Conservation (phyloP, 2,113 vertebrate genomes). For the Cryptomyrus ogoouensis region DNA sequence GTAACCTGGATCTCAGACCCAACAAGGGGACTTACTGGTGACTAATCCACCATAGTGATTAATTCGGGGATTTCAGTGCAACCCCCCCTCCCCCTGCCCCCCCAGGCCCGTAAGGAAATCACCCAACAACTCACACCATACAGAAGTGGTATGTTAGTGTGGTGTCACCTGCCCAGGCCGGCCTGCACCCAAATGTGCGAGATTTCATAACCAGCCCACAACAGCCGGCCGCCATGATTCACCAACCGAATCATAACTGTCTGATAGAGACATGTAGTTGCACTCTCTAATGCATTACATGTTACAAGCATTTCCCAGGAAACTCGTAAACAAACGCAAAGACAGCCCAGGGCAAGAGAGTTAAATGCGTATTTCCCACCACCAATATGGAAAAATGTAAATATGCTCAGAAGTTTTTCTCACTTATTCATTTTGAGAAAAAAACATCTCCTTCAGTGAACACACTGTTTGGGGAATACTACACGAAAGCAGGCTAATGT, state of each 20-base stretch:
- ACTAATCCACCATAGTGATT: constrained; percentile 44
- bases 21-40: constrained; percentile 32
- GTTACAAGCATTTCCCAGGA: not conserved
- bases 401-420: not conserved
- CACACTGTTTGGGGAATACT: not conserved
- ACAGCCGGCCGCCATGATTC: not conserved
- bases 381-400: not conserved
- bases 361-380: not conserved
- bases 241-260: not conserved
- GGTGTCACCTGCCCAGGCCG: not conserved
- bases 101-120: not conserved
- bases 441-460: constrained; percentile 15
- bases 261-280: not conserved
- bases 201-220: not conserved
- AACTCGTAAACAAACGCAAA: not conserved
- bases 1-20: constrained; percentile 26
- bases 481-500: not conserved
- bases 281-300: not conserved
- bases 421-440: not conserved
- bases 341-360: not conserved
- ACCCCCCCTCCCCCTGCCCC: not conserved
- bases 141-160: not conserved
- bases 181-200: not conserved
- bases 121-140: not conserved
- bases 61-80: constrained; percentile 19